These are phyloP conservation scores for Atherinomorus stipes DNA, from an alignment of 2,113 vertebrate species.

Conservation along the genomic window DNA sequence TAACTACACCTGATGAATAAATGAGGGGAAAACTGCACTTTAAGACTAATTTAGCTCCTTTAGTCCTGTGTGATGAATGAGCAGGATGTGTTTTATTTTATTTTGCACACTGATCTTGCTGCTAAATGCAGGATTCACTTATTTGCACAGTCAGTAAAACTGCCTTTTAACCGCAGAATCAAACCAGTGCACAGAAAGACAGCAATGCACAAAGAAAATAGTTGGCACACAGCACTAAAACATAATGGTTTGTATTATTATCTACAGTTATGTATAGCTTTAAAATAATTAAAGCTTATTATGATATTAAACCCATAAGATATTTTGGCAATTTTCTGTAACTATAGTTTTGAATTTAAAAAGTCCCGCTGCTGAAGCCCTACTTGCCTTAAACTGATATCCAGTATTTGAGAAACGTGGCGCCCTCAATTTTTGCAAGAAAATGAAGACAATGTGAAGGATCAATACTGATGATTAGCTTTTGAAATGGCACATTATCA, in stretches of 20 bases:
- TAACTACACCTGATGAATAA: conserved; percentile 33
- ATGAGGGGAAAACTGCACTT: conserved; percentile 1
- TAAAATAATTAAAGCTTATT: not conserved
- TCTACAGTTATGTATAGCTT: not conserved
- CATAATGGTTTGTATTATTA: not conserved
- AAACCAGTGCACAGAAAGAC: not conserved
- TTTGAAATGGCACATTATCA: not conserved
- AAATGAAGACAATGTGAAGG: not conserved
- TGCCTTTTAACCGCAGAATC: not conserved
- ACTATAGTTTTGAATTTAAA: too few species aligned
- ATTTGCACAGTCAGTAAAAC: conserved; percentile 20
- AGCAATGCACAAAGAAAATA: conserved; percentile 29
- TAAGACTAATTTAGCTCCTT: not conserved
- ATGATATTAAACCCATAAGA: not conserved
- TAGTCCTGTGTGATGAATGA: not conserved
- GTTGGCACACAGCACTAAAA: conserved; percentile 22
- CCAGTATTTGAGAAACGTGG: not conserved
- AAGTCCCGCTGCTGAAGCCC: not conserved
- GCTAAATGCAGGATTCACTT: not conserved
- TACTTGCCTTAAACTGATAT: conserved; percentile 34
- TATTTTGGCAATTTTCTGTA: not conserved
- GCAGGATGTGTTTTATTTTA: not conserved
- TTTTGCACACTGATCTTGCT: conserved; percentile 5
- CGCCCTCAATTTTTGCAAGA: not conserved
- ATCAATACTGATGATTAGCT: not conserved